Evolutionary conservation across 1,140 invertebrate genomes (phyloP).

Genomic region (Aphis gossypii): DNA sequence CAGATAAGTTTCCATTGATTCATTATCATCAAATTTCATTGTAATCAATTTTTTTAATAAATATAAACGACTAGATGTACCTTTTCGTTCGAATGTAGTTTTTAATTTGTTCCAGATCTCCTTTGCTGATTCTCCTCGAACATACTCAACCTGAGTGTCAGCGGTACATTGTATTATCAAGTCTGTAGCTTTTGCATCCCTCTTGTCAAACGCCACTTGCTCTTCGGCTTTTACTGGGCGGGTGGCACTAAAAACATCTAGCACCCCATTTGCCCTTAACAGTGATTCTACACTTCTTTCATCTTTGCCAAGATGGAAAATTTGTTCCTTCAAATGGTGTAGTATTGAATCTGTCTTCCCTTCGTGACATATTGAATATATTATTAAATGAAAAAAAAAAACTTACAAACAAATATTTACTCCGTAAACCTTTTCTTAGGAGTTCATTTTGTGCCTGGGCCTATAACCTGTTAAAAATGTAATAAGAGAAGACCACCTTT

Average conservation of each 20-base stretch:
- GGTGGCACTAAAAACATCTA: constrained; percentile 18
- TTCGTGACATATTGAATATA: not conserved
- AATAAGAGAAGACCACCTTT: no score
- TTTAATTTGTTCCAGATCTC: constrained; percentile 20
- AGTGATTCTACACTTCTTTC: constrained; percentile 17
- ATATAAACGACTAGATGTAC: constrained; percentile 35
- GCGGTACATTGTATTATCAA: constrained; percentile 6
- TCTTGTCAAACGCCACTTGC: not conserved
- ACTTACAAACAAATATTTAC: no score
- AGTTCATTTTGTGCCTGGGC: no score
- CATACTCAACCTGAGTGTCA: constrained; percentile 14
- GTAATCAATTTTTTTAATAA: constrained; percentile 38
- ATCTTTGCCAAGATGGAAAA: not conserved
- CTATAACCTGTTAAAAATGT: no score
- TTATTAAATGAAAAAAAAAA: no score
- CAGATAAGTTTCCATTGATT: constrained; percentile 2
- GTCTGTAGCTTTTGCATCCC: constrained; percentile 29
- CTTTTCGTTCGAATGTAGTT: constrained; percentile 19
- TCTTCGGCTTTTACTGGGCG: not conserved
- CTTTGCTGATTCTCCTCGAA: not conserved
- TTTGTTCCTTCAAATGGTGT: constrained; percentile 4
- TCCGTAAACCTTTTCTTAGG: no score
- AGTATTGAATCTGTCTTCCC: constrained; percentile 7
- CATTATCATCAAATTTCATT: constrained; percentile 19
- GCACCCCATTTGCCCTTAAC: constrained; percentile 8